Evolutionary conservation across 2,797 vertebrate genomes (phyloP), one percentile per base, ranked within the genome.

Genomic region (Hypotaenidia philippensis): DNA sequence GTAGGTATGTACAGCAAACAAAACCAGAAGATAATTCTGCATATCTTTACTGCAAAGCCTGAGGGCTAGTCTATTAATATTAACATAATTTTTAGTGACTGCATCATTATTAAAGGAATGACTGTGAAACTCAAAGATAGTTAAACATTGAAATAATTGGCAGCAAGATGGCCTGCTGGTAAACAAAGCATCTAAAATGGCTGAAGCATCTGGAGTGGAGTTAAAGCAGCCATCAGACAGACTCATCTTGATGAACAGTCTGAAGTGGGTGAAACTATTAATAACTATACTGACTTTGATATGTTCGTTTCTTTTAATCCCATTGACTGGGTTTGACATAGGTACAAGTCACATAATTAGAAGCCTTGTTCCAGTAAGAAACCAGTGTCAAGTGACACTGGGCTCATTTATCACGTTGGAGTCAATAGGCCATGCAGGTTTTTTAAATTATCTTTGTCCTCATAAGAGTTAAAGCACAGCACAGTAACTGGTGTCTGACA

Each of bases 261-360:
- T 80, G 55, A 49, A 71, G 45, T 29, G 71, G 45, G 49, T 74
- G 53, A 81, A 94, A 29, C 34, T 68, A 40, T 75, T 81, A 77
- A 79, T 55, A 94, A 75, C 31, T 59, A 72, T 44, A 59, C 52
- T 80, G 68, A 89, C 63, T 85, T 85, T 83, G 71, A 36, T 81
- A 49, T 23, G 25, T 85, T 87, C 88, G 25, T 65, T 93, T 82
- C 79, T 94, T 87, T 94, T 77, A 75, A 92, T 86, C 72, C 29
- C 69, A 65, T 72, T 84, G 36, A 52, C 69, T 94, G 70, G 50
- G 21, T 45, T 57, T 69, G 69, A 83, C 74, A 93, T 12, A 41
- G 71, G 38, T 80, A 89, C 34, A 89, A 95, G 47, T 68, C 83
- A 71, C 2, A 1, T 49, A 93, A 80, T 96, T 89, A 94, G 76